phyloP scores from a whole-genome alignment of 2,113 vertebrate genomes.

The Chaenocephalus aceratus region DNA sequence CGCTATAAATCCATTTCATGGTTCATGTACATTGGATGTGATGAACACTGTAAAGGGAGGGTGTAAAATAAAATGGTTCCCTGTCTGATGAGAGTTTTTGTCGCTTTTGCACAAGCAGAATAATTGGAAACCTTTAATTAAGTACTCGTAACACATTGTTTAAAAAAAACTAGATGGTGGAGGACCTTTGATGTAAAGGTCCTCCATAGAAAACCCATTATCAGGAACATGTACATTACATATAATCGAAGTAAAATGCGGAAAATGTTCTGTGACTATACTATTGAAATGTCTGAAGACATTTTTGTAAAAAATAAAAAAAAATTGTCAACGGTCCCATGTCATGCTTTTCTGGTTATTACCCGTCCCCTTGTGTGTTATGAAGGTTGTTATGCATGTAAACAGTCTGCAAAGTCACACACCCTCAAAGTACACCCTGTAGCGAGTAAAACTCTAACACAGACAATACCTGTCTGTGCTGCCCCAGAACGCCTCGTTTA shows the following conservation, averaged over 20 bases:
- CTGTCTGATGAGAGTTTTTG: slow-evolving; percentile 18
- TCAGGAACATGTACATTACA: neutral
- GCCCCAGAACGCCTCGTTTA: no score
- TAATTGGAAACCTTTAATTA: neutral
- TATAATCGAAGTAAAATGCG: neutral
- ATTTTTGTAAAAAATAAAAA: no score
- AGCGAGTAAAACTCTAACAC: no score
- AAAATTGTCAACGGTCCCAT: no score
- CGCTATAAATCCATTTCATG: slow-evolving; percentile 41
- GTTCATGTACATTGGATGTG: slow-evolving; percentile 35
- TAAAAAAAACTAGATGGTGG: no score
- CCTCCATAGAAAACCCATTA: neutral
- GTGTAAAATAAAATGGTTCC: slow-evolving; percentile 71
- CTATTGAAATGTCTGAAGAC: neutral
- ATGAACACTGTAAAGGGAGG: slow-evolving; percentile 45
- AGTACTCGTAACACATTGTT: no score
- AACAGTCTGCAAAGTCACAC: no score
- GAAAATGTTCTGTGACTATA: neutral
- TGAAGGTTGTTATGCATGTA: no score
- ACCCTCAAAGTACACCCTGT: no score
- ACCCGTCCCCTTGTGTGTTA: no score
- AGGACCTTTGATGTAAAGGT: neutral
- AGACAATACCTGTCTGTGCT: no score
- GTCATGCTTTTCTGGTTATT: no score
- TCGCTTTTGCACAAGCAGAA: neutral